A percentile compares a stretch with the other conserved stretches of the same genome.
Conservation (phyloP, 1,140 invertebrate genomes). For the Scaptodrosophila lebanonensis region DNA sequence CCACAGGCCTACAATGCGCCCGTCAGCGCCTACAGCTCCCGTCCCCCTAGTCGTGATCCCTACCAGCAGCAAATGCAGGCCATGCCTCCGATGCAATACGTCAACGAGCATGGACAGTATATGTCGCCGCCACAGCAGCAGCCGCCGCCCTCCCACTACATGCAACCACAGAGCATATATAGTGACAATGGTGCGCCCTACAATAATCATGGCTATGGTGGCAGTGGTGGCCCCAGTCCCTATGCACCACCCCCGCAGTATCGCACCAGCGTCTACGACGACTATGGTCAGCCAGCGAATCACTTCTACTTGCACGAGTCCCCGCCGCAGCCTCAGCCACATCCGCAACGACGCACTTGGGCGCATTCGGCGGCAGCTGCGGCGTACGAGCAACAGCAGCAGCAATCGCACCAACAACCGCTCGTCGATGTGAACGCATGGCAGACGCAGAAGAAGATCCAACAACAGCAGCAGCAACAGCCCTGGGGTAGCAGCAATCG, state of each 20-base stretch:
- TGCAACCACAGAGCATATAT: conserved; percentile 69
- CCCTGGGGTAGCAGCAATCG: conserved; percentile 57
- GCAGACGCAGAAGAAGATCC: conserved; percentile 63
- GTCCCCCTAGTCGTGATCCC: conserved; percentile 76
- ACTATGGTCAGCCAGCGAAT: conserved; percentile 68
- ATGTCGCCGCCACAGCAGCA: conserved; percentile 54
- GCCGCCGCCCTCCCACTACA: conserved; percentile 45
- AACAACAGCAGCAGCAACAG: conserved; percentile 43
- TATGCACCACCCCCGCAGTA: conserved; percentile 44
- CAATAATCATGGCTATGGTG: conserved; percentile 48
- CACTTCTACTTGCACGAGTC: conserved; percentile 87
- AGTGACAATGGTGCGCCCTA: conserved; percentile 66
- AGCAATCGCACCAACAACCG: conserved; percentile 52
- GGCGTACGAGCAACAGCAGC: conserved; percentile 72
- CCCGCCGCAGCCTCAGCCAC: conserved; percentile 78
- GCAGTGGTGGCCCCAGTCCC: conserved; percentile 28
- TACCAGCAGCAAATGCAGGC: conserved; percentile 69
- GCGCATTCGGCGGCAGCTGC: conserved; percentile 82
- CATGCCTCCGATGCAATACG: conserved; percentile 69
- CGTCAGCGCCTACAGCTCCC: conserved; percentile 65
- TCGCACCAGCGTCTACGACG: conserved; percentile 61
- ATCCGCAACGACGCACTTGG: conserved; percentile 84
- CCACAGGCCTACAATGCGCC: conserved; percentile 76
- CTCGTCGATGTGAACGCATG: conserved; percentile 68
- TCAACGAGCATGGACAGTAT: conserved; percentile 73